These are phyloP conservation scores for Mythimna loreyi DNA, from an alignment of 2,888 invertebrate species.

Conservation along the genomic window DNA sequence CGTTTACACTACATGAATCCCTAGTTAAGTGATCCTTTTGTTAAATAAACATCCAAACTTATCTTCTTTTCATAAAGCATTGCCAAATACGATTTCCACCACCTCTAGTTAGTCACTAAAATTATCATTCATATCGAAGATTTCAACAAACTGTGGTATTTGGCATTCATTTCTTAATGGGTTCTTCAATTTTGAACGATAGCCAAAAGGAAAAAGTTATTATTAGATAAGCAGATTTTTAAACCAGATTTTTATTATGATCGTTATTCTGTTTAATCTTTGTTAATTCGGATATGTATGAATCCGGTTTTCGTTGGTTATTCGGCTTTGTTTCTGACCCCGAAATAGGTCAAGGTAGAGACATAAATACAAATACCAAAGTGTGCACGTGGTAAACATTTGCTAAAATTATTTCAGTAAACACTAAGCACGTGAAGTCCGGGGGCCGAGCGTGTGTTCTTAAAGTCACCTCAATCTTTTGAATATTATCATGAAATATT, in stretches of 20 bases:
- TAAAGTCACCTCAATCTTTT: not conserved
- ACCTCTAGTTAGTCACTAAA: slow-evolving; percentile 6
- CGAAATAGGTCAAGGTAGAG: slow-evolving; percentile 50
- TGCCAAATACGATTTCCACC: slow-evolving; percentile 5
- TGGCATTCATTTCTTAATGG: slow-evolving; percentile 32
- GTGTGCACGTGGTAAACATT: slow-evolving; percentile 36
- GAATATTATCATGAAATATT: not conserved
- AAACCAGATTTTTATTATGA: slow-evolving; percentile 4
- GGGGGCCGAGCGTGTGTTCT: not conserved
- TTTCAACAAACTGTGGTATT: slow-evolving; percentile 34
- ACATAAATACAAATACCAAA: slow-evolving; percentile 19
- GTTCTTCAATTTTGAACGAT: slow-evolving; percentile 46
- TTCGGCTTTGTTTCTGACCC: slow-evolving; percentile 39
- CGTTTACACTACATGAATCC: not conserved
- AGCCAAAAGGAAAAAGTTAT: slow-evolving; percentile 55
- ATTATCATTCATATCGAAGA: not conserved
- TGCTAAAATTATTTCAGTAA: slow-evolving; percentile 33
- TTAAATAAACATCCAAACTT: slow-evolving; percentile 4
- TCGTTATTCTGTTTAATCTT: slow-evolving; percentile 12
- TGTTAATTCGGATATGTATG: slow-evolving; percentile 8
- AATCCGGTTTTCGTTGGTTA: slow-evolving; percentile 12
- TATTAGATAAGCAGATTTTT: slow-evolving; percentile 27
- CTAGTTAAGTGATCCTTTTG: not conserved
- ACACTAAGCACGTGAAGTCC: slow-evolving; percentile 20
- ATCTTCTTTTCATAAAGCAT: not conserved